These are phyloP conservation scores for Rhimphoctona megacephalus DNA, from an alignment of 2,888 invertebrate genomes.

Conservation along the genomic window DNA sequence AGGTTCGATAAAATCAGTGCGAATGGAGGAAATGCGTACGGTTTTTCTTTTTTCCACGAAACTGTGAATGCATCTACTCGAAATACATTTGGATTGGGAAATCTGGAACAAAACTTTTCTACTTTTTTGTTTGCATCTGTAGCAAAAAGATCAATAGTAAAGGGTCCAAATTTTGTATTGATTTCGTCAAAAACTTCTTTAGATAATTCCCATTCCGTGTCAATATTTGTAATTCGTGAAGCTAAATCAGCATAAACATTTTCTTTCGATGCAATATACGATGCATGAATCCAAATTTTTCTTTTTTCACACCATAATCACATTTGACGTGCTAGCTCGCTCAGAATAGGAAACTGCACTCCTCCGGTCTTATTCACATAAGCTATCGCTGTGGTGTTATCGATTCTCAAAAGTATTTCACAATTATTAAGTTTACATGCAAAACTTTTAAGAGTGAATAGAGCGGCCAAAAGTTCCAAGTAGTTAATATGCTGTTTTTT, in stretches of 20 bases:
- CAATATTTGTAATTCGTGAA: constrained; percentile 56
- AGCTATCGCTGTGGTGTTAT: constrained; percentile 39
- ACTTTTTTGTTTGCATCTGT: constrained; percentile 17
- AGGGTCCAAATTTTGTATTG: constrained; percentile 7
- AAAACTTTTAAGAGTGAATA: constrained; percentile 15
- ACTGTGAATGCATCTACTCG: constrained; percentile 70
- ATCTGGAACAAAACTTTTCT: constrained; percentile 20
- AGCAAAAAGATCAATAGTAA: constrained; percentile 17
- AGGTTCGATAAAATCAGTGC: constrained; percentile 70
- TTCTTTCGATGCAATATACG: constrained; percentile 52
- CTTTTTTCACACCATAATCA: constrained; percentile 47
- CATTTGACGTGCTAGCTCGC: constrained; percentile 30
- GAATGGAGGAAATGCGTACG: constrained; percentile 73
- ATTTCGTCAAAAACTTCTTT: constrained; percentile 34
- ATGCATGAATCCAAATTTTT: constrained; percentile 46
- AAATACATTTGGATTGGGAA: constrained; percentile 18
- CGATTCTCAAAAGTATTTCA: constrained; percentile 14
- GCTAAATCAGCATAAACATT: constrained; percentile 49
- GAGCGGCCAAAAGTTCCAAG: no score
- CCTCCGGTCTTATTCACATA: constrained; percentile 25
- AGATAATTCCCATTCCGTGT: constrained; percentile 60
- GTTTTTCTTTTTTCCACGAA: constrained; percentile 44
- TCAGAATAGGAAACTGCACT: constrained; percentile 17
- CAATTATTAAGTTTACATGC: background rate
- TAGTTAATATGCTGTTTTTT: no score